phyloP scores from a whole-genome alignment of 2,113 vertebrate genomes.

The Heterocephalus glaber region DNA sequence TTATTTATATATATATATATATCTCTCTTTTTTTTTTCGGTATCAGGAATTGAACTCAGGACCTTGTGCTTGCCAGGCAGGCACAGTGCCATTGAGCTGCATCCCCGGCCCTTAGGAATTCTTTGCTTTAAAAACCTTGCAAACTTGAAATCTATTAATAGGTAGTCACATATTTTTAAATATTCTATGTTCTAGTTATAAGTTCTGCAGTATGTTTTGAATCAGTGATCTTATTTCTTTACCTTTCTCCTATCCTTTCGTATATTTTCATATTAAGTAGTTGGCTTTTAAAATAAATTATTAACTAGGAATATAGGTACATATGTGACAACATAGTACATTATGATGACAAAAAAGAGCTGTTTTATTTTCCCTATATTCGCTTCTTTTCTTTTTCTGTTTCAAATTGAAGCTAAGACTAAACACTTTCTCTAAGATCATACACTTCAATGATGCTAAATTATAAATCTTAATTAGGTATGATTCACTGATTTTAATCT shows the following conservation, averaged over 20 bases:
- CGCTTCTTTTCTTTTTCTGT: conserved; percentile 30
- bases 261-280: conserved; percentile 17
- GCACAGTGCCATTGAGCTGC: too few relatives aligned
- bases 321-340: not conserved
- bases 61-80: too few relatives aligned
- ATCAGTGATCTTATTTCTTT: not conserved
- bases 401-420: conserved; percentile 57
- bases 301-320: not conserved
- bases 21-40: too few relatives aligned
- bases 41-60: too few relatives aligned
- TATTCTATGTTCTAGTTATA: not conserved
- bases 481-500: conserved; percentile 75
- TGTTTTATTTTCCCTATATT: not conserved
- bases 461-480: conserved; percentile 75
- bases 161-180: not conserved
- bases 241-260: not conserved
- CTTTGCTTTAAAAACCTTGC: conserved; percentile 7
- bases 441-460: conserved; percentile 68
- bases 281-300: conserved; percentile 52
- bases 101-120: not conserved
- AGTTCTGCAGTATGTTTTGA: conserved; percentile 34
- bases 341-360: not conserved
- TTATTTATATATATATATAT: not conserved
- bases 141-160: conserved; percentile 7
- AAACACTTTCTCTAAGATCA: conserved; percentile 63